Evolutionary conservation across 2,113 vertebrate genomes (phyloP).

Genomic region (Callospermophilus lateralis): DNA sequence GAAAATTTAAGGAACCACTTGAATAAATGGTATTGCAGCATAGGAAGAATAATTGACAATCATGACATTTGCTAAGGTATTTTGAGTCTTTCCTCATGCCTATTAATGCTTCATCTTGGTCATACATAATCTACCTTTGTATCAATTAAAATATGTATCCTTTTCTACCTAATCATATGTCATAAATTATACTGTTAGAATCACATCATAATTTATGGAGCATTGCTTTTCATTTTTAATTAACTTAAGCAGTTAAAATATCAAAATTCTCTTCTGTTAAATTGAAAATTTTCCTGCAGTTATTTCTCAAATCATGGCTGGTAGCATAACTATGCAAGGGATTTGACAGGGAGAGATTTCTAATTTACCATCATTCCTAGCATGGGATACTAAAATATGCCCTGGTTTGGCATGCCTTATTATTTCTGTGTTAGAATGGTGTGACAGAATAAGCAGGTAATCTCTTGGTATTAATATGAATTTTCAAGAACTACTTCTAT

Average conservation of each 20-base stretch:
- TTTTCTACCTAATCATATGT: conserved; percentile 59
- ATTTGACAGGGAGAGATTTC: not conserved
- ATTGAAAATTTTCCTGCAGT: not conserved
- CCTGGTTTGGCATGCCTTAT: not conserved
- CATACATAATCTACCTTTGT: conserved; percentile 5
- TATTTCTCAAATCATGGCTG: conserved; percentile 5
- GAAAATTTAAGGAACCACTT: not conserved
- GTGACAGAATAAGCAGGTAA: not conserved
- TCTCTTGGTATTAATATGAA: not conserved
- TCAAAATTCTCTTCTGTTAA: conserved; percentile 60
- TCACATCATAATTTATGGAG: conserved; percentile 44
- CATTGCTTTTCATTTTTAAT: conserved; percentile 70
- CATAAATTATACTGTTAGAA: conserved; percentile 39
- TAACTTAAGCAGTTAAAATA: conserved; percentile 55
- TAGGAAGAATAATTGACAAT: not conserved
- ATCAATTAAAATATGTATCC: conserved; percentile 42
- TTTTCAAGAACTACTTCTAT: not conserved
- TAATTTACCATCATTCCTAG: conserved; percentile 31
- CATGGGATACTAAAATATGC: not conserved
- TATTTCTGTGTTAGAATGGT: not conserved
- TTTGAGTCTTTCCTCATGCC: not conserved
- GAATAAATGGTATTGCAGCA: not conserved
- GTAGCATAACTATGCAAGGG: not conserved
- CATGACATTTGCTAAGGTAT: not conserved
- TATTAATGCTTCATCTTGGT: not conserved